Evolutionary conservation across 2,113 vertebrate genomes (phyloP).

Genomic region (Orthonyx spaldingii): DNA sequence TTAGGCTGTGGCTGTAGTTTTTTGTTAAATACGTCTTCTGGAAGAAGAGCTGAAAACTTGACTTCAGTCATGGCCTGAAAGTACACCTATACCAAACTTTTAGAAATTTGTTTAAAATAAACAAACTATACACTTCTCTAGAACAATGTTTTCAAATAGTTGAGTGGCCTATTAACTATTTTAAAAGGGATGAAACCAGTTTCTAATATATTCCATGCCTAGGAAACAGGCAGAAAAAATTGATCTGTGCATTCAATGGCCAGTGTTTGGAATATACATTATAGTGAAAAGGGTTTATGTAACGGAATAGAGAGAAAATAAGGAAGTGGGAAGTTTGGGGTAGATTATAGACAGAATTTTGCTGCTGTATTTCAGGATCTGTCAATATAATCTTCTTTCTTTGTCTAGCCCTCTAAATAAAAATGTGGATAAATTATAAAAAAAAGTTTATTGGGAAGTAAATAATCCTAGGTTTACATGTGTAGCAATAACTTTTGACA

Average conservation of each 20-base stretch:
- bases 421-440: background rate
- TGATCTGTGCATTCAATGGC: background rate
- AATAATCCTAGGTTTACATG: slow-evolving; percentile 19
- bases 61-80: background rate
- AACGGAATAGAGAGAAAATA: background rate
- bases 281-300: background rate
- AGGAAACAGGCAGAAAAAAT: background rate
- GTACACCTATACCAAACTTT: background rate
- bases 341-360: background rate
- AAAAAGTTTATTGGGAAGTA: background rate
- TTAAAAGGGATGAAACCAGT: background rate
- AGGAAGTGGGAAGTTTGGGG: background rate
- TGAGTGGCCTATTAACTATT: background rate
- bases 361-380: background rate
- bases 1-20: background rate
- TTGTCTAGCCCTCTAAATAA: background rate
- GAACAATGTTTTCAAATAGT: background rate
- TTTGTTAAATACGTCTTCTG: background rate
- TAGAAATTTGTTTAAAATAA: background rate
- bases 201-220: background rate
- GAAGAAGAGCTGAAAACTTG: background rate
- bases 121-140: background rate
- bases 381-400: background rate
- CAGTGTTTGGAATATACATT: background rate
- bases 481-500: background rate